These are phyloP conservation scores for Enteromius fasciolatus DNA, from an alignment of 2,797 vertebrate species.

Conservation along the genomic window DNA sequence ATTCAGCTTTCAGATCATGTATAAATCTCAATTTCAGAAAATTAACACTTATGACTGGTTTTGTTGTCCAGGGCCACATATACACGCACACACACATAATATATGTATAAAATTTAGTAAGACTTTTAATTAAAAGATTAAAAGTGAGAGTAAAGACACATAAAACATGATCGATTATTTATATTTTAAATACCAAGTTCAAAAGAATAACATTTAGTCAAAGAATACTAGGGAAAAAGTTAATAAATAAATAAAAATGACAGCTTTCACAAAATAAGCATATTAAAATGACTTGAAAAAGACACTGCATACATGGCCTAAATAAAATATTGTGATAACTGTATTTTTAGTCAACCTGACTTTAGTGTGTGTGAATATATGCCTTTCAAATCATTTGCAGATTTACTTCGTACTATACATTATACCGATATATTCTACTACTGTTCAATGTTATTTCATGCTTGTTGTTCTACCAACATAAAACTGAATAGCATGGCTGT, in stretches of 20 bases:
- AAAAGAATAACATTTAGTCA: not conserved
- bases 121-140: not conserved
- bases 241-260: not conserved
- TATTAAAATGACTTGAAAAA: not conserved
- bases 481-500: not conserved
- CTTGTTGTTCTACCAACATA: not conserved
- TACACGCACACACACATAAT: too few species aligned
- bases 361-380: not conserved
- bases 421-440: not conserved
- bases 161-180: not conserved
- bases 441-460: not conserved
- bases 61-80: too few species aligned
- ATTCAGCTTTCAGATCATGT: too few species aligned
- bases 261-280: not conserved
- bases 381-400: not conserved
- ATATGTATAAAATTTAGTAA: not conserved
- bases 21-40: too few species aligned
- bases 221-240: not conserved
- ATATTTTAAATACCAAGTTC: not conserved
- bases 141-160: not conserved
- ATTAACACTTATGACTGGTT: too few species aligned
- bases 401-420: not conserved
- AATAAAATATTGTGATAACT: too few species aligned
- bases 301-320: not conserved
- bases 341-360: not conserved